Evolutionary conservation across 2,797 vertebrate species (phyloP).

Genomic region (Eutrigla gurnardus): DNA sequence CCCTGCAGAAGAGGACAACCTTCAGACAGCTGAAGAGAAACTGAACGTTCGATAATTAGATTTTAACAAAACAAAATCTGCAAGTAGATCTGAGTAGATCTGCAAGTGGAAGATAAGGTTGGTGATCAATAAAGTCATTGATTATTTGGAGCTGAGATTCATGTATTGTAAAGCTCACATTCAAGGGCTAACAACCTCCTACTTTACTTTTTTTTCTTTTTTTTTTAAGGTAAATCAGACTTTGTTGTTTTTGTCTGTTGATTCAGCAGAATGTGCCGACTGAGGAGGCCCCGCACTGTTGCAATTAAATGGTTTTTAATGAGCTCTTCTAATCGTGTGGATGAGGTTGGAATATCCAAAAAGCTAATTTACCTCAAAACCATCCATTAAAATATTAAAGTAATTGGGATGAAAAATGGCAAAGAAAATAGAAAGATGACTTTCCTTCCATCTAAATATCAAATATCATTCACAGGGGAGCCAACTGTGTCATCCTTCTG

Average conservation of each 20-base stretch:
- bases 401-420: not conserved
- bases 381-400: slow-evolving; percentile 11
- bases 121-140: not conserved
- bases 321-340: slow-evolving; percentile 11
- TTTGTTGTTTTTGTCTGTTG: slow-evolving; percentile 2
- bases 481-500: slow-evolving; percentile 13
- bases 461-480: not conserved
- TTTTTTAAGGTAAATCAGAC: slow-evolving; percentile 1
- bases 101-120: slow-evolving; percentile 2
- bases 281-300: not conserved
- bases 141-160: slow-evolving; percentile 8
- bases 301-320: not conserved
- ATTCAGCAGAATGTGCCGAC: not conserved
- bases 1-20: not conserved
- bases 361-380: slow-evolving; percentile 1
- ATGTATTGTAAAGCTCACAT: not conserved
- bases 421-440: slow-evolving; percentile 7
- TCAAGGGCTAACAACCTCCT: not conserved
- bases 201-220: not conserved
- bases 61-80: not conserved
- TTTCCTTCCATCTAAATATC: not conserved
- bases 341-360: slow-evolving; percentile 3
- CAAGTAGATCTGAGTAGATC: not conserved
- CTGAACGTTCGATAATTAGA: not conserved
- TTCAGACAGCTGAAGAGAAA: not conserved